Evolutionary conservation across 2,888 invertebrate species (phyloP), one percentile per base, ranked within the genome.

Genomic region (Noctua janthina): DNA sequence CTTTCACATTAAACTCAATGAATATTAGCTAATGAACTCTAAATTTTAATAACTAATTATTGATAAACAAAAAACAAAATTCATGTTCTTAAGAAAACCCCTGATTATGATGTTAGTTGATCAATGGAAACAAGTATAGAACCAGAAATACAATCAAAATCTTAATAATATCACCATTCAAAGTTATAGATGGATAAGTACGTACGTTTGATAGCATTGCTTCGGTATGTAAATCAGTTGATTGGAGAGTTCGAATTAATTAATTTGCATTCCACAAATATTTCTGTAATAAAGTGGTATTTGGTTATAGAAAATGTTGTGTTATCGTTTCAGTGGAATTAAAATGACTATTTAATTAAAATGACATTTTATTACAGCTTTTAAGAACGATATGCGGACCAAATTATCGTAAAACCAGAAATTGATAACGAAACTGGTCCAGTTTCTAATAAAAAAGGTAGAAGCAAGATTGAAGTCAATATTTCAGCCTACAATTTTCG

Each of bases 241-340:
- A 88, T 90, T 85, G 74, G 73, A 84, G 85, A 85, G 78, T 81
- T 84, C 46, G 83, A 84, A 85, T 88, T 78, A 87, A 89, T 90
- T 90, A 87, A 86, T 88, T 85, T 79, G 79, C 79, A 85, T 89
- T 88, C 87, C 87, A 87, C 76, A 76, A 85, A 87, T 90, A 81
- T 82, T 85, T 88, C 69, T 49, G 35, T 78, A 74, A 78, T 82
- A 79, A 88, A 83, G 84, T 77, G 78, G 79, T 86, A 85, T 89
- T 86, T 75, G 51, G 35, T 74, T n/a, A 64, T 78, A 78, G 67
- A 86, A 80, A 76, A 78, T 73, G 59, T 70, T 23, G n/a, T 66
- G 81, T 81, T 81, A 85, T 70, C 64, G 49, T 54, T 79, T 69
- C 23, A 35, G n/a, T n/a, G 20, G 46, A 66, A 66, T 73, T 68